These are phyloP conservation scores for Pristionchus arcanus DNA, from an alignment of 2,888 invertebrate genomes.

Conservation along the genomic window DNA sequence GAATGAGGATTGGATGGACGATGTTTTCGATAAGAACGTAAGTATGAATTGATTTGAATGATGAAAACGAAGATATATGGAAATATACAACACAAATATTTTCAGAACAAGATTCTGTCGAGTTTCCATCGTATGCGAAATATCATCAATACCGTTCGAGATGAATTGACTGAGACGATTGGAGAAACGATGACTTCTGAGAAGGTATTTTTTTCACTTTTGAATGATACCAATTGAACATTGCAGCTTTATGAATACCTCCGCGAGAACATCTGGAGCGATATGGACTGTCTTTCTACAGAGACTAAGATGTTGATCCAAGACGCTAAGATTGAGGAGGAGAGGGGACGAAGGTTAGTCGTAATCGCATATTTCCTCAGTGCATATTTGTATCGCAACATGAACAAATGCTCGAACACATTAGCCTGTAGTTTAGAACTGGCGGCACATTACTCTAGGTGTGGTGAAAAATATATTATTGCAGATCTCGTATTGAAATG, in stretches of 20 bases:
- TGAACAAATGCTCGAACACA: too few species aligned
- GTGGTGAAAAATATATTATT: neutral
- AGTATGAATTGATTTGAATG: neutral
- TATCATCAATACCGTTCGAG: neutral
- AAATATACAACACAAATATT: neutral
- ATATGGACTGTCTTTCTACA: neutral
- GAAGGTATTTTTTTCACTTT: neutral
- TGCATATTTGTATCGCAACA: too few species aligned
- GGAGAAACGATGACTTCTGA: neutral
- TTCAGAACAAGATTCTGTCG: neutral
- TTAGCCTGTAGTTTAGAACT: too few species aligned
- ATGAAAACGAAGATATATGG: neutral
- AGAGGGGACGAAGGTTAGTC: neutral
- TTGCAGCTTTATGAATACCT: slow-evolving; percentile 9
- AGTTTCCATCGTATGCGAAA: neutral
- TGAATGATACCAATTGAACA: neutral
- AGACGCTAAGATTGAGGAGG: neutral
- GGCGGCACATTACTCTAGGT: neutral
- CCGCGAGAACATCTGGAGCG: neutral
- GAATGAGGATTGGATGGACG: neutral
- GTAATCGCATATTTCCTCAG: too few species aligned
- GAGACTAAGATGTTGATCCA: neutral
- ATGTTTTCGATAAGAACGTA: neutral
- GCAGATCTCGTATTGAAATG: neutral
- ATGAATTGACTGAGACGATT: neutral